Base-by-base conservation (phyloP, 2,888 invertebrate species). In the Synanthedon andrenaeformis region DNA sequence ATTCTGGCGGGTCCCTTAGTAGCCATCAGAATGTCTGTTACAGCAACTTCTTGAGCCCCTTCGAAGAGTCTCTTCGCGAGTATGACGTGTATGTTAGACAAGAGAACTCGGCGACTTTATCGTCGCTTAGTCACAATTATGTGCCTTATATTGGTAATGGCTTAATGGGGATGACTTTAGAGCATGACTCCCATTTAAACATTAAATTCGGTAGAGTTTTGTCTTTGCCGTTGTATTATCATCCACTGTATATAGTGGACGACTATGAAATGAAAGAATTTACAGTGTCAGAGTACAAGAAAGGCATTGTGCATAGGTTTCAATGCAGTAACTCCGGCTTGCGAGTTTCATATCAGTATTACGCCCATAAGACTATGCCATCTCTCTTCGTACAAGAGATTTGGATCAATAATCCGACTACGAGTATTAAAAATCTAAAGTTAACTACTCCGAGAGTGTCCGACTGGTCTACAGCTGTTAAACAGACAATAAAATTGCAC, bases 341-440 rank as follows among this genome's bases (percentile, higher is more conserved):
- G 62, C 89, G 91, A 63, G 86, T 91, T 4, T 89, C 90, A 2
- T 91, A 91, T 66, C 89, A 91, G 59, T 92, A 92, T 75, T 96
- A 94, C 72, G 94, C 95, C 6, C 96, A 96, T 74, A 89, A 96
- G 63, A 91, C 91, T 6, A 89, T 93, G 55, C 94, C 96, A 3
- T 91, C 92, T 41, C 80, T 96, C 53, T 89, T 96, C 64, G 92
- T 96, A 42, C 96, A 96, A 77, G 93, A 95, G 70, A 90, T 96
- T 54, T 90, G 90, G 69, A 84, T 96, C 1, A 90, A 90, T 41
- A 96, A 96, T 73, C 94, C 94, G 1, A 89, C 92, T 12, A 89
- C 87, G 64, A 75, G 82, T 50, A 78, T 88, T 10, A 89, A 92
- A 56, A 89, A 88, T 42, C 76, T 95, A 42, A 86, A 89, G 53